Conservation (phyloP, 2,797 vertebrate genomes). For the Zenarchopterus dispar region DNA sequence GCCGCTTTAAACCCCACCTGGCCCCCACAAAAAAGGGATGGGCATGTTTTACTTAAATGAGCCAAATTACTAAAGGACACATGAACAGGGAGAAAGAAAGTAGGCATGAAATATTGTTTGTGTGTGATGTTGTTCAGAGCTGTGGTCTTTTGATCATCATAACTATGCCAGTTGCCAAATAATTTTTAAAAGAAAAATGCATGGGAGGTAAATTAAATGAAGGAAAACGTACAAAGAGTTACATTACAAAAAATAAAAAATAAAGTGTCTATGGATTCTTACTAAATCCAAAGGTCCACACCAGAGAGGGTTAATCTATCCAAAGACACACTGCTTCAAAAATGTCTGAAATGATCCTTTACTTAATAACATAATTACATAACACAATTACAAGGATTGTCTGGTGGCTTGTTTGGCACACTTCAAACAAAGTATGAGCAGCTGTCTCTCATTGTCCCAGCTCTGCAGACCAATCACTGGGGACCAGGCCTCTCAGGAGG, state of each 20-base stretch:
- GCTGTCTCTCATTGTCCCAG: not conserved
- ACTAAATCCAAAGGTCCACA: too few species aligned
- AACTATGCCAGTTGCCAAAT: not conserved
- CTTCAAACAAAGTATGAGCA: not conserved
- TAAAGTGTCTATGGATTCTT: too few species aligned
- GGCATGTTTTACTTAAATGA: slow-evolving; percentile 49
- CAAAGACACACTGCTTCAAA: too few species aligned
- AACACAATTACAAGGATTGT: not conserved
- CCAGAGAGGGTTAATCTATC: too few species aligned
- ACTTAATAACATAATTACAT: not conserved
- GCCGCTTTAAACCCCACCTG: slow-evolving; percentile 47
- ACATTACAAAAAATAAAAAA: too few species aligned
- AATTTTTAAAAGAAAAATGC: not conserved
- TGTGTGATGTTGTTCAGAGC: slow-evolving; percentile 7
- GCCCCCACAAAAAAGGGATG: slow-evolving; percentile 37
- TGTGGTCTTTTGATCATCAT: not conserved
- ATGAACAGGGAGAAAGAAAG: slow-evolving; percentile 25
- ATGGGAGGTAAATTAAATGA: too few species aligned
- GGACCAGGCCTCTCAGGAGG: not conserved
- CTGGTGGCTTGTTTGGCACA: not conserved
- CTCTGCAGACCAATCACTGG: not conserved
- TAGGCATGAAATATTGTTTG: slow-evolving; percentile 15
- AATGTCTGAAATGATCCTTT: not conserved
- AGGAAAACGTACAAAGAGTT: too few species aligned
- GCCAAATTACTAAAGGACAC: slow-evolving; percentile 41